Conservation (phyloP, 1,140 invertebrate genomes). For the Drosophila kohkoa region DNA sequence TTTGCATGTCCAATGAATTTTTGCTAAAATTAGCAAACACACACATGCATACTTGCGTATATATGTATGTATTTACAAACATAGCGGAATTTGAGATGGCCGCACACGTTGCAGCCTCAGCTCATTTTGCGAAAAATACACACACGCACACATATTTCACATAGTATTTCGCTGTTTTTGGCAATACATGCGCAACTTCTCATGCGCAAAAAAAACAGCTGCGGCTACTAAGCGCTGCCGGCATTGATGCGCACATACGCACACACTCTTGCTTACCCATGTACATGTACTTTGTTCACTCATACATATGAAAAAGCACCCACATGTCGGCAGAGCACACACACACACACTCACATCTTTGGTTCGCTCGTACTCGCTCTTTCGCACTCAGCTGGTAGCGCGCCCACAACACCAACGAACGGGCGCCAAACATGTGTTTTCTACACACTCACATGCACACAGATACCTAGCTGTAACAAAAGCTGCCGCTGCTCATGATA, state of each 20-base stretch:
- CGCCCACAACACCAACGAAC: constrained; percentile 36
- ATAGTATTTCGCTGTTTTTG: constrained; percentile 24
- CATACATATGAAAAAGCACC: constrained; percentile 18
- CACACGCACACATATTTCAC: constrained; percentile 17
- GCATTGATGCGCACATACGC: constrained; percentile 41
- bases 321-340: constrained; percentile 12
- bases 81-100: constrained; percentile 72
- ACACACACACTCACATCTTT: constrained; percentile 2
- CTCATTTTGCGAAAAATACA: constrained; percentile 42
- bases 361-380: constrained; percentile 72
- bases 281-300: not conserved
- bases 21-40: constrained; percentile 68
- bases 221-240: constrained; percentile 52
- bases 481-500: constrained; percentile 26
- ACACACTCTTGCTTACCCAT: not conserved
- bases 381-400: constrained; percentile 70
- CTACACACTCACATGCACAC: constrained; percentile 42
- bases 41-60: constrained; percentile 6
- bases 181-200: constrained; percentile 26
- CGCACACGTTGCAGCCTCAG: constrained; percentile 56
- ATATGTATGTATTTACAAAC: constrained; percentile 26
- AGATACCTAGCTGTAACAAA: constrained; percentile 20
- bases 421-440: constrained; percentile 80
- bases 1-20: constrained; percentile 44
- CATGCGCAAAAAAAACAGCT: constrained; percentile 64